Evolutionary conservation across 2,888 invertebrate genomes (phyloP).

Genomic region (Ischnus inquisitorius): DNA sequence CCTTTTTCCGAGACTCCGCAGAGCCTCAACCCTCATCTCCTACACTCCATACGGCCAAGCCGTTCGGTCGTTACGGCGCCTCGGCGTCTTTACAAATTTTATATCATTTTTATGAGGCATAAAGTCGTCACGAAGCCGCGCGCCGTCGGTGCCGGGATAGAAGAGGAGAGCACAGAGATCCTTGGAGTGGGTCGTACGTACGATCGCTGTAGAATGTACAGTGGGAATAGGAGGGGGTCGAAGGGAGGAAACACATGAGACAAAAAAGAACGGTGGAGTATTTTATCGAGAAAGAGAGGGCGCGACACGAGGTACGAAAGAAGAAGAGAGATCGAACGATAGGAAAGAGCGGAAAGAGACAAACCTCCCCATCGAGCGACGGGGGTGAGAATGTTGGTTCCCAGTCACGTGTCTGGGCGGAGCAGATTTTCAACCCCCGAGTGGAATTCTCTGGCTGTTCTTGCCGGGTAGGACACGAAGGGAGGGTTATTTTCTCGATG

Average conservation of each 20-base stretch:
- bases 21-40: constrained; percentile 74
- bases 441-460: constrained; percentile 59
- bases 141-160: constrained; percentile 41
- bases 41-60: constrained; percentile 79
- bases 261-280: background rate
- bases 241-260: constrained; percentile 15
- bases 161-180: constrained; percentile 64
- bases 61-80: constrained; percentile 82
- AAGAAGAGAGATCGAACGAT: constrained; percentile 17
- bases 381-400: constrained; percentile 64
- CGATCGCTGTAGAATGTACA: constrained; percentile 2
- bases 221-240: background rate
- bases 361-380: constrained; percentile 2
- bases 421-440: constrained; percentile 77
- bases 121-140: constrained; percentile 84
- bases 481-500: constrained; percentile 56
- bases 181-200: constrained; percentile 51
- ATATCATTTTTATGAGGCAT: constrained; percentile 85
- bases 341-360: constrained; percentile 14
- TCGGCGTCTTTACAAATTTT: constrained; percentile 84
- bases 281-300: background rate
- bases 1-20: constrained; percentile 48
- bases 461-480: constrained; percentile 48
- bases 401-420: constrained; percentile 82
- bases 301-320: constrained; percentile 5